phyloP scores from a whole-genome alignment of 2,113 vertebrate genomes.

The Solenodon paradoxus region DNA sequence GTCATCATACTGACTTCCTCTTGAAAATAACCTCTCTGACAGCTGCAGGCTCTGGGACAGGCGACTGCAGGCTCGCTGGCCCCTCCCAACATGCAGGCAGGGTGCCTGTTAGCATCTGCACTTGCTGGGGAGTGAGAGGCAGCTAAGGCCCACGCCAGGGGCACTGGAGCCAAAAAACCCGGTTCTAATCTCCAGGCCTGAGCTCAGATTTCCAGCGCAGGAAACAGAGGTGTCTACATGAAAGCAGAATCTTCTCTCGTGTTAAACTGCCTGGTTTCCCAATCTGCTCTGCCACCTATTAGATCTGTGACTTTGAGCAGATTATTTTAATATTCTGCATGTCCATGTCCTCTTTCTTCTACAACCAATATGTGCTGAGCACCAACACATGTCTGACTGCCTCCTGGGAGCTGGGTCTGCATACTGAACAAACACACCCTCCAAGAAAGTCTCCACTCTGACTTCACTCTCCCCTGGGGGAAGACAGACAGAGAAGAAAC shows the following conservation, averaged over 20 bases:
- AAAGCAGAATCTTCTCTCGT: too few species aligned
- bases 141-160: neutral
- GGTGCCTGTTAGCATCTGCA: neutral
- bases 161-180: neutral
- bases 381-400: too few species aligned
- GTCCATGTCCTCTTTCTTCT: neutral
- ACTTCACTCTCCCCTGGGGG: too few species aligned
- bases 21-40: neutral
- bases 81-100: neutral
- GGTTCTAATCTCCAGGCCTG: neutral
- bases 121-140: neutral
- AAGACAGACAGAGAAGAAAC: neutral
- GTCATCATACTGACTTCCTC: neutral
- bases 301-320: too few species aligned
- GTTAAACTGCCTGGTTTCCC: neutral
- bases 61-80: neutral
- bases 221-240: neutral
- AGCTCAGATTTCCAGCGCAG: too few species aligned
- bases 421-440: neutral
- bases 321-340: neutral
- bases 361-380: neutral
- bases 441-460: neutral
- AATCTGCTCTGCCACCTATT: neutral
- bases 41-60: too few species aligned
- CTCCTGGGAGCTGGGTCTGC: too few species aligned